A percentile compares a stretch with the other conserved stretches of the same genome.
These are phyloP conservation scores for Rhinogobio ventralis DNA, from an alignment of 2,797 vertebrate species.

Conservation along the genomic window DNA sequence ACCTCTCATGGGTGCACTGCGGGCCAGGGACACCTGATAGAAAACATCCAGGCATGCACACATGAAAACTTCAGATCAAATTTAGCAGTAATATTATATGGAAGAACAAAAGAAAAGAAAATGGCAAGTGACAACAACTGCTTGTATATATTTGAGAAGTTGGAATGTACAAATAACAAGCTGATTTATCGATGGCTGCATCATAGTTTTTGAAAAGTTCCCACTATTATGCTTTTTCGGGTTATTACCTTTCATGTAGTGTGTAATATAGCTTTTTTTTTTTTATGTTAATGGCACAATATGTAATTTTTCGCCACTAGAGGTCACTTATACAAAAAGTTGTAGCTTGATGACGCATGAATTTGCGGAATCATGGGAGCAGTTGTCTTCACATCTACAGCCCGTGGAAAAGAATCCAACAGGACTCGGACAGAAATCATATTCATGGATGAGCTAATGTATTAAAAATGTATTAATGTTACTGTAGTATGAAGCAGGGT, in stretches of 20 bases:
- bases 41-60: background rate
- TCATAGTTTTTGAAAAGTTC: background rate
- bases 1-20: constrained; percentile 83
- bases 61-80: constrained; percentile 1
- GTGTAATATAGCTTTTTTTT: background rate
- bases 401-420: no score
- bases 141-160: background rate
- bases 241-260: background rate
- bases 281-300: no score
- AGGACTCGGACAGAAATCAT: no score
- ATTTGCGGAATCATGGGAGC: no score
- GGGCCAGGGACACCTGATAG: constrained; percentile 86
- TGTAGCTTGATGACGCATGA: no score
- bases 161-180: background rate
- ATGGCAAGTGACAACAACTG: background rate
- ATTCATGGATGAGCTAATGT: no score
- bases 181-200: background rate
- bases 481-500: no score
- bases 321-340: no score
- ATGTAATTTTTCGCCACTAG: no score
- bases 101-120: background rate
- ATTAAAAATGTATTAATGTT: no score
- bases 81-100: background rate
- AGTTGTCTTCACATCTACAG: no score
- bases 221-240: background rate